Percentiles rank a stretch among this genome's conserved stretches.
Conservation (phyloP, 2,797 vertebrate species). For the Urophycis tenuis region DNA sequence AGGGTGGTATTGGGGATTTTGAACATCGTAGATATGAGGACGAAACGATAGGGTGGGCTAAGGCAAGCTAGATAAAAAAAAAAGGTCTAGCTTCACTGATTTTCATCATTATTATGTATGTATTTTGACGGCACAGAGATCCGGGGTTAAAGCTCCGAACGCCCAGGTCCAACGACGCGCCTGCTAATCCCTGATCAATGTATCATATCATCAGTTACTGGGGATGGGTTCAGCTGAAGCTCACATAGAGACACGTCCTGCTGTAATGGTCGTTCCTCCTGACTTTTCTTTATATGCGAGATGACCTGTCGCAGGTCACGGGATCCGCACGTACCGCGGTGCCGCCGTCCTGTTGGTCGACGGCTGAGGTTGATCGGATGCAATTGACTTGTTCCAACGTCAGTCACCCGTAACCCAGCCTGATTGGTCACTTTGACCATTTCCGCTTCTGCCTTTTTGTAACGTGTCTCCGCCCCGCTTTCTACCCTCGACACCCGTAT, state of each 20-base stretch:
- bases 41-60: too few species aligned
- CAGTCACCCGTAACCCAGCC: constrained; percentile 23
- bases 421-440: constrained; percentile 49
- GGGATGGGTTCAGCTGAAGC: not conserved
- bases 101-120: too few species aligned
- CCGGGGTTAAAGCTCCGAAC: too few species aligned
- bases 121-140: too few species aligned
- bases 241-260: not conserved
- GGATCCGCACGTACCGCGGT: constrained; percentile 28
- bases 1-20: too few species aligned
- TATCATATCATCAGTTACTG: not conserved
- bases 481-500: constrained; percentile 17
- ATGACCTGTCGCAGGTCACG: constrained; percentile 48
- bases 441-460: constrained; percentile 43
- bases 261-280: not conserved
- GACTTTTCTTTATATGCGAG: constrained; percentile 2
- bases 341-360: not conserved
- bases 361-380: not conserved
- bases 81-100: too few species aligned
- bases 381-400: constrained; percentile 20
- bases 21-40: too few species aligned
- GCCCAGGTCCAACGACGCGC: too few species aligned
- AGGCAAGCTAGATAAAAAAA: too few species aligned
- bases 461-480: constrained; percentile 29
- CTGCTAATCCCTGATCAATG: not conserved